Base-by-base conservation (phyloP, 2,113 vertebrate genomes). In the Struthio camelus region DNA sequence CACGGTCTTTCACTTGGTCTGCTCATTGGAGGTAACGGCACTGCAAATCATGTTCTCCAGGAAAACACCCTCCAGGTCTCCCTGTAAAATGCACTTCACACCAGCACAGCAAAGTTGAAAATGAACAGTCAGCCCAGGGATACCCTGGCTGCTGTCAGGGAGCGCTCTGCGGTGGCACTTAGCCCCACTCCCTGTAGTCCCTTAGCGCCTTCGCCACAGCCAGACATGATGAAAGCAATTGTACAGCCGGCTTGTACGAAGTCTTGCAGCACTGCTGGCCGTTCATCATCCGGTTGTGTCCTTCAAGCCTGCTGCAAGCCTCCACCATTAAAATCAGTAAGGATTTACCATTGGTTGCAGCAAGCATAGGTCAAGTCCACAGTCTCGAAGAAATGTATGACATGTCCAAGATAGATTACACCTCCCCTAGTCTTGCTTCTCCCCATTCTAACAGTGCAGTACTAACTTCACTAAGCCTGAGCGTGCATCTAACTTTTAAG, bases 1-100 rank as follows among this genome's bases (percentile, higher is more conserved):
- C 20, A 12, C 1, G 15, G 61, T 53, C 27, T 70, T 80, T 80
- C 23, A 7, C 59, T 50, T 3, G 1, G 11, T 80, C 50, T 50
- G 64, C 36, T 90, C 1, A 0, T 51, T 56, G 70, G 42, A 72
- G 22, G 72, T n/a, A 51, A 36, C 9, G 5, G 65, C 38, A 14
- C n/a, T 2, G 0, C 42, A 72, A 56, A 67, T 48, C 3, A 1
- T 25, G 46, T 71, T 61, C 30, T 71, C 38, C 0, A 1, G 46
- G 16, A 73, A 80, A 9, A 36, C 65, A 89, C 15, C 11, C 16
- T 59, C n/a, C 2, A 0, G 24, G 27, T 30, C 50, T 36, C 50
- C 17, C 25, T 30, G 18, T 72, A 18, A 38, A 28, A 30, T 5
- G 14, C n/a, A 20, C 27, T 30, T 32, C 36, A 7, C 36, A 32